A percentile compares a stretch with the other conserved stretches of the same genome.
These are phyloP conservation scores for Triplophysa yarkandensis DNA, from an alignment of 2,797 vertebrate genomes.

Conservation along the genomic window DNA sequence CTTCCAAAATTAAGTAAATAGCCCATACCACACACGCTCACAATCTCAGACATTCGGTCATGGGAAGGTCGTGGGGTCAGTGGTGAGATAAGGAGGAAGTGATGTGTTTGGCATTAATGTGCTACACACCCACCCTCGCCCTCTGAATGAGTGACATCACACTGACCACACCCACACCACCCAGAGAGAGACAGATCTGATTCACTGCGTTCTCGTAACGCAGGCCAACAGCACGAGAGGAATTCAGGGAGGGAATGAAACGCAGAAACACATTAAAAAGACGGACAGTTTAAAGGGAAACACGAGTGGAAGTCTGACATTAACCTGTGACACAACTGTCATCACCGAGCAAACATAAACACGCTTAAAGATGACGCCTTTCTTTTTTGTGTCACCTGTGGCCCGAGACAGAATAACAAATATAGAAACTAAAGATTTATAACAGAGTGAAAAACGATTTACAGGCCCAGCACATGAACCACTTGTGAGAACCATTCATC, in stretches of 20 bases:
- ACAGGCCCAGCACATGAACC: neutral
- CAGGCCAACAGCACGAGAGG: slow-evolving; percentile 24
- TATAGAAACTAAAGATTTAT: neutral
- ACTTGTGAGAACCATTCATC: neutral
- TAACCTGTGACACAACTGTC: neutral
- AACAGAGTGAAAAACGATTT: neutral
- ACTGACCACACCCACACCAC: slow-evolving; percentile 41
- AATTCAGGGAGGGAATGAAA: slow-evolving; percentile 6
- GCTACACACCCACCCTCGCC: slow-evolving; percentile 38
- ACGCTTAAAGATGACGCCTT: neutral
- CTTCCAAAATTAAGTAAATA: neutral
- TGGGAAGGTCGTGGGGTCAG: slow-evolving; percentile 31
- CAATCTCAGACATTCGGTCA: slow-evolving; percentile 37
- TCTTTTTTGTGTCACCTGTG: neutral
- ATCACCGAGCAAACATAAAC: neutral
- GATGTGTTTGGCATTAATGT: slow-evolving; percentile 48
- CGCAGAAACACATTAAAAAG: slow-evolving; percentile 44
- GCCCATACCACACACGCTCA: slow-evolving; percentile 9
- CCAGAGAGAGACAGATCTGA: slow-evolving; percentile 12
- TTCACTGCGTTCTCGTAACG: slow-evolving; percentile 3
- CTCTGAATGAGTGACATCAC: slow-evolving; percentile 42
- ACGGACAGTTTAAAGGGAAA: slow-evolving; percentile 60
- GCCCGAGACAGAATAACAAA: neutral
- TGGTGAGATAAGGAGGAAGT: slow-evolving; percentile 41
- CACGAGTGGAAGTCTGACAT: slow-evolving; percentile 68